A percentile compares a stretch with the other conserved stretches of the same genome.
Evolutionary conservation across 2,888 invertebrate species (phyloP).

Genomic region (Erebia ligea): DNA sequence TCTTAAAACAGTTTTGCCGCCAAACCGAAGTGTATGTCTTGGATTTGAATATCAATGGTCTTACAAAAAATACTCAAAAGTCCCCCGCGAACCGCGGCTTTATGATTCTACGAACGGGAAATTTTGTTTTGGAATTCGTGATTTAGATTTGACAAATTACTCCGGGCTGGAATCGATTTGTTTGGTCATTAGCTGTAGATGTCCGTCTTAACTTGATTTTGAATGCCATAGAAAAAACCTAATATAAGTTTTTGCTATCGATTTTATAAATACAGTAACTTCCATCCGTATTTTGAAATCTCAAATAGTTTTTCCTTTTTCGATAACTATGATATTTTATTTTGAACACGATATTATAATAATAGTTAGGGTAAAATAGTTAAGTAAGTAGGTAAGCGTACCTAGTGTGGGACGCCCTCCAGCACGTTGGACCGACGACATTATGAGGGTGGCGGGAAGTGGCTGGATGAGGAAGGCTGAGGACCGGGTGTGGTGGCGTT

Average conservation of each 20-base stretch:
- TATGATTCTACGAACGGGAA: slow-evolving; percentile 65
- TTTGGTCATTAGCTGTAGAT: slow-evolving; percentile 39
- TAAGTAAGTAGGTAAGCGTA: too few relatives aligned
- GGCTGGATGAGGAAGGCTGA: too few relatives aligned
- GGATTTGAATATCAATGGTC: background rate
- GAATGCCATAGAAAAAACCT: slow-evolving; percentile 30
- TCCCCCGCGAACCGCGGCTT: slow-evolving; percentile 62
- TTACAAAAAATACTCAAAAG: slow-evolving; percentile 62
- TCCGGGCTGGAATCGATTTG: slow-evolving; percentile 50
- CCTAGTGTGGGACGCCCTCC: too few relatives aligned
- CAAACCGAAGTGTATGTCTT: background rate
- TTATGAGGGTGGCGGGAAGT: too few relatives aligned
- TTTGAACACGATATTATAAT: too few relatives aligned
- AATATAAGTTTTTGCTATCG: slow-evolving; percentile 20
- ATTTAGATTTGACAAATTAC: slow-evolving; percentile 79
- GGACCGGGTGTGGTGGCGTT: too few relatives aligned
- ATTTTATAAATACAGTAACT: background rate
- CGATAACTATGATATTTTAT: background rate
- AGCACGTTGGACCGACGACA: too few relatives aligned
- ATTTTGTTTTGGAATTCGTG: slow-evolving; percentile 63
- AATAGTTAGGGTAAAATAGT: too few relatives aligned
- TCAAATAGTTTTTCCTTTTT: background rate
- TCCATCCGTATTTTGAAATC: background rate
- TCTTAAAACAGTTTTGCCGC: too few relatives aligned
- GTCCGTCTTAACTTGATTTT: slow-evolving; percentile 37